phyloP scores from a whole-genome alignment of 2,888 invertebrate genomes.

The Uloborus plumipes region DNA sequence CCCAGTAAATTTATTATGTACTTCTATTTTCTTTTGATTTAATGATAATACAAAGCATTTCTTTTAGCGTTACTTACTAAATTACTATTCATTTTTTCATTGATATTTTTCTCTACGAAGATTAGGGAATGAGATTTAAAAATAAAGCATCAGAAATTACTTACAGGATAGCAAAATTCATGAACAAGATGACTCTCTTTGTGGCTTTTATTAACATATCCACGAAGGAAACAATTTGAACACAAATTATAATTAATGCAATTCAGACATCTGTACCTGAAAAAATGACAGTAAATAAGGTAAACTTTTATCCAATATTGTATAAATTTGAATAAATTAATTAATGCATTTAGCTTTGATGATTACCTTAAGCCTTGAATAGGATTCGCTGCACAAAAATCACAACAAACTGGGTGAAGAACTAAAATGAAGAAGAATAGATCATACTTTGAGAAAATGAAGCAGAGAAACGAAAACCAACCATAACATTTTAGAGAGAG shows the following conservation, averaged over 20 bases:
- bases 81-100: no score
- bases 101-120: no score
- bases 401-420: slow-evolving; percentile 77
- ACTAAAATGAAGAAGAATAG: slow-evolving; percentile 68
- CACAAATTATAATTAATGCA: slow-evolving; percentile 79
- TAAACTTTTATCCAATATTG: background rate
- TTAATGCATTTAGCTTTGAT: background rate
- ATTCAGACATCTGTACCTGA: slow-evolving; percentile 77
- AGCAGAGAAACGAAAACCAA: no score
- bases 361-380: slow-evolving; percentile 74
- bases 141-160: slow-evolving; percentile 8
- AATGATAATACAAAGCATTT: no score
- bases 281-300: background rate
- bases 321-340: background rate
- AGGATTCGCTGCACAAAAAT: slow-evolving; percentile 76
- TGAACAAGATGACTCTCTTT: slow-evolving; percentile 79
- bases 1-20: no score
- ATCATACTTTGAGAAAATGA: background rate
- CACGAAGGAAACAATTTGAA: slow-evolving; percentile 79
- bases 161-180: slow-evolving; percentile 76
- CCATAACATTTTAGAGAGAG: no score
- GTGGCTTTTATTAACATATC: slow-evolving; percentile 76
- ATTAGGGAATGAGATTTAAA: background rate
- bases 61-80: no score
- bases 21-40: no score